Base-by-base conservation (phyloP, 2,113 vertebrate genomes). In the Triplophysa siluroides region DNA sequence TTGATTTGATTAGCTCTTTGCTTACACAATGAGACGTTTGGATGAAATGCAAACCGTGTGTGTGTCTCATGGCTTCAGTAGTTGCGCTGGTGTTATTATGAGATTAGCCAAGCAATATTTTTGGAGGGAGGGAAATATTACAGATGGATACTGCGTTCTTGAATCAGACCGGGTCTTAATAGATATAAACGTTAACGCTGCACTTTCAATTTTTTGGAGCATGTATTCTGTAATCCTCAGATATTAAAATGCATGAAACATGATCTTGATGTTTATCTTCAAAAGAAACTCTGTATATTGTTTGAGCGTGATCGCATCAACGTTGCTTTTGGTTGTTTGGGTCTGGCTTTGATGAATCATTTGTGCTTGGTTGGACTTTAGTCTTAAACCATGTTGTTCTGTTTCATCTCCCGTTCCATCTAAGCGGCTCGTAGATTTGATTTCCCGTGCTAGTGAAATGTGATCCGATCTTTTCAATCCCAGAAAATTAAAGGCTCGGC, bases 351-450 rank as follows among this genome's bases (percentile, higher is more conserved):
- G 83, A 63, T 19, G 80, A 72, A 73, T 14, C 33, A 29, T 65
- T 52, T 2, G 74, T 65, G 60, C 11, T 83, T 82, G 76, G 77
- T 71, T 77, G 64, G 65, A 73, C 64, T 70, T 83, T 85, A 81
- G 77, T 85, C 80, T 84, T 45, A 84, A 88, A 84, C 80, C 86
- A 70, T 88, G 88, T 84, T 86, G 85, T 88, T 85, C 83, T 85
- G 79, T 88, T 91, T 90, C 76, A 91, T 91, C 91, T 92, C 92
- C 92, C 91, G 86, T 50, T 50, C 13, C 47, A 8, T 88, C 84
- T 82, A 88, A 88, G 79, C 69, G 67, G 56, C 86, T 87, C 74
- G 50, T 70, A 85, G 88, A 88, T 88, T 80, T 88, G 87, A 90
- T 89, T 90, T 90, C 88, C 90, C 88, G 86, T 69, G 67, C 24